phyloP scores from a whole-genome alignment of 2,113 vertebrate species.

The Cavia porcellus region DNA sequence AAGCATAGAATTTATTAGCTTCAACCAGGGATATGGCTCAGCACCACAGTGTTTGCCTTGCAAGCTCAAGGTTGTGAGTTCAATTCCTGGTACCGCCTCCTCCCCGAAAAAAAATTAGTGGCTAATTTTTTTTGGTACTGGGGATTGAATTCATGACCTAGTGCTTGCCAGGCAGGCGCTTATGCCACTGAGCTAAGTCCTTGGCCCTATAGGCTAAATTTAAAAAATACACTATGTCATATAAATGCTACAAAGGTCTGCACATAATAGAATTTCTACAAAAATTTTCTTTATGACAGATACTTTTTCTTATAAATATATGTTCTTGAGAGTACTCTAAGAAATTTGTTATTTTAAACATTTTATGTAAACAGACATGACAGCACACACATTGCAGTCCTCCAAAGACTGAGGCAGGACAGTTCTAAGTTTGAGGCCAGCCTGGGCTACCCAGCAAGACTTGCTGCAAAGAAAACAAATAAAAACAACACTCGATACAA shows the following conservation, averaged over 20 bases:
- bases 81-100: too few relatives aligned
- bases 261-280: conserved; percentile 5
- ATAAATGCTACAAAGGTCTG: neutral
- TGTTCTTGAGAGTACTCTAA: neutral
- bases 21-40: too few relatives aligned
- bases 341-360: neutral
- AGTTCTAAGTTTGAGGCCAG: neutral
- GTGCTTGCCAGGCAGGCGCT: too few relatives aligned
- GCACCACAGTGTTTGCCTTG: too few relatives aligned
- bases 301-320: neutral
- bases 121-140: too few relatives aligned
- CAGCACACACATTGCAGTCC: neutral
- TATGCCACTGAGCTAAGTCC: too few relatives aligned
- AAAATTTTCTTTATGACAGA: neutral
- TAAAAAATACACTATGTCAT: neutral
- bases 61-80: too few relatives aligned
- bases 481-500: neutral
- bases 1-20: neutral
- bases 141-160: too few relatives aligned
- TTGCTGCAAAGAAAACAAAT: neutral
- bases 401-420: neutral
- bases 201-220: neutral
- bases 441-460: neutral
- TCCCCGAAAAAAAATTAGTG: too few relatives aligned
- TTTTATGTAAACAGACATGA: neutral